Conservation (phyloP, 2,888 invertebrate genomes). For the Cheilosia impressa region DNA sequence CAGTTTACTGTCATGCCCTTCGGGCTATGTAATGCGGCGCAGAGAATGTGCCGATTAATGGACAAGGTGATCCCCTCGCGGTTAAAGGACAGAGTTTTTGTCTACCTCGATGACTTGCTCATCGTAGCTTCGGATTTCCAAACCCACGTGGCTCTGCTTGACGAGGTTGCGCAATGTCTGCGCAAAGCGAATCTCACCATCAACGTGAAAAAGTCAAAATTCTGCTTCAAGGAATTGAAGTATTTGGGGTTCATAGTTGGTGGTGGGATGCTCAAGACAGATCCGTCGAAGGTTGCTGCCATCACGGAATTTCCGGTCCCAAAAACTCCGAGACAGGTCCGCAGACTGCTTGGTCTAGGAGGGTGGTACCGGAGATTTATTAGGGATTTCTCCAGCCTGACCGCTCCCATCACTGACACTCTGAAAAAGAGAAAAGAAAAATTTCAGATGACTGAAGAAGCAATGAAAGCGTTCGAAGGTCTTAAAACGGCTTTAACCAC, state of each 20-base stretch:
- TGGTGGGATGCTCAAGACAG: slow-evolving; percentile 31
- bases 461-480: slow-evolving; percentile 40
- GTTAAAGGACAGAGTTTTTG: slow-evolving; percentile 34
- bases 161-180: slow-evolving; percentile 51
- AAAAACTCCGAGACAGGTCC: slow-evolving; percentile 3
- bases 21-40: slow-evolving; percentile 66
- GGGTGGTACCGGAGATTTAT: slow-evolving; percentile 70
- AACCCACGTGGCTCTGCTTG: slow-evolving; percentile 30
- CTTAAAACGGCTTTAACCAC: slow-evolving; percentile 49
- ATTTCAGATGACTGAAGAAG: slow-evolving; percentile 38
- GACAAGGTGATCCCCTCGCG: slow-evolving; percentile 48
- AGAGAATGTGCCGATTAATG: slow-evolving; percentile 60
- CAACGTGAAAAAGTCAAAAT: slow-evolving; percentile 25
- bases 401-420: slow-evolving; percentile 45
- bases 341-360: slow-evolving; percentile 39
- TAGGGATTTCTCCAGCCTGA: slow-evolving; percentile 35
- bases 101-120: slow-evolving; percentile 48
- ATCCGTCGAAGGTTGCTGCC: slow-evolving; percentile 51
- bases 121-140: slow-evolving; percentile 53
- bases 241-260: slow-evolving; percentile 52
- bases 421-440: slow-evolving; percentile 25
- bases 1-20: slow-evolving; percentile 65
- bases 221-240: slow-evolving; percentile 55
- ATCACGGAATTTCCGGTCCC: slow-evolving; percentile 42
- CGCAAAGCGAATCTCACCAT: slow-evolving; percentile 53